phyloP scores from a whole-genome alignment of 2,113 vertebrate genomes.

The Scomber japonicus region DNA sequence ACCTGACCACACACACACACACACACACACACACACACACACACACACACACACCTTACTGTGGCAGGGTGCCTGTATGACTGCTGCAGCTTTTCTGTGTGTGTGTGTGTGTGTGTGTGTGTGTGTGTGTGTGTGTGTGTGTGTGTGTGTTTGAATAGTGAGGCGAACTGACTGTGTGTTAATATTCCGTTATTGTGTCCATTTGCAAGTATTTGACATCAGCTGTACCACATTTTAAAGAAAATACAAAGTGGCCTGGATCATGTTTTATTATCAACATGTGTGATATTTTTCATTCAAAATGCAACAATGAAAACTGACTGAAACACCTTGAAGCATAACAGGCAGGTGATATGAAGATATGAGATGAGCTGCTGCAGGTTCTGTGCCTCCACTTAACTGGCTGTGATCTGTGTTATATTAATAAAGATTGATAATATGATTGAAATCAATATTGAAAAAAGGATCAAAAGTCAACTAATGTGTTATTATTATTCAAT shows the following conservation, averaged over 20 bases:
- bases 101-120: neutral
- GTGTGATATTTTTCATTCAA: too few species aligned
- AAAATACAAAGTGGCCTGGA: too few species aligned
- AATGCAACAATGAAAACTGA: neutral
- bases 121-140: neutral
- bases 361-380: neutral
- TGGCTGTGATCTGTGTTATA: too few species aligned
- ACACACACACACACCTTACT: slow-evolving; percentile 26
- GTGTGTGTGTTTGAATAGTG: neutral
- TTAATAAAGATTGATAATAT: too few species aligned
- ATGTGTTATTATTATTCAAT: too few species aligned
- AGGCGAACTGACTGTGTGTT: too few species aligned
- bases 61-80: slow-evolving; percentile 13
- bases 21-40: neutral
- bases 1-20: slow-evolving; percentile 29
- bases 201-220: too few species aligned
- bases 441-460: too few species aligned
- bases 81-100: neutral
- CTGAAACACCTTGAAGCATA: neutral
- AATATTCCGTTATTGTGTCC: too few species aligned
- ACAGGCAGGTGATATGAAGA: neutral
- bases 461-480: too few species aligned
- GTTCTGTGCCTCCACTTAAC: neutral
- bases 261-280: too few species aligned
- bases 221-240: too few species aligned